phyloP scores from a whole-genome alignment of 1,140 invertebrate species.

The Penaeus japonicus region DNA sequence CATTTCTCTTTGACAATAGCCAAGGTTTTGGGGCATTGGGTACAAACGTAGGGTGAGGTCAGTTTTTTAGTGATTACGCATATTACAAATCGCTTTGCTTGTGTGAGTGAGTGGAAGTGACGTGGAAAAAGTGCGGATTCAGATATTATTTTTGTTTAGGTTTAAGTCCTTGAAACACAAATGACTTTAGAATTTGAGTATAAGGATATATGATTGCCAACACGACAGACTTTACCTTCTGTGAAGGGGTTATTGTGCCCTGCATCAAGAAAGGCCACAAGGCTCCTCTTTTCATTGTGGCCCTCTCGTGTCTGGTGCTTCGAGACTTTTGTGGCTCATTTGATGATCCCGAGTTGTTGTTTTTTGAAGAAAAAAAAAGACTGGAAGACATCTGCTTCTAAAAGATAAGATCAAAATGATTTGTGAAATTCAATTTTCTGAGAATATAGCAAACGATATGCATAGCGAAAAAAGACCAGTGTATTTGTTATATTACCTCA shows the following conservation, averaged over 20 bases:
- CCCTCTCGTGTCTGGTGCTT: neutral
- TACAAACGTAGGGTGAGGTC: conserved; percentile 35
- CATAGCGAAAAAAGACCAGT: no score
- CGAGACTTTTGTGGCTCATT: neutral
- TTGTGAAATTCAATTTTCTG: no score
- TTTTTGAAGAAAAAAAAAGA: no score
- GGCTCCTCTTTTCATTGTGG: no score
- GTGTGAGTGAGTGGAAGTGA: conserved; percentile 1
- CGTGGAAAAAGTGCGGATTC: neutral
- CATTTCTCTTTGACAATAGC: neutral
- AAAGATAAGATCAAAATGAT: no score
- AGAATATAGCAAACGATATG: no score
- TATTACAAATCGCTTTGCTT: conserved; percentile 10
- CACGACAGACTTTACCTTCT: conserved; percentile 37
- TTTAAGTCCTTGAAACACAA: conserved; percentile 2
- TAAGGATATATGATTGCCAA: conserved; percentile 24
- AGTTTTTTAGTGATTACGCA: conserved; percentile 28
- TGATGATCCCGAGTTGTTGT: no score
- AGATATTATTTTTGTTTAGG: conserved; percentile 24
- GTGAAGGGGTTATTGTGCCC: conserved; percentile 42
- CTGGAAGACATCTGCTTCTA: no score
- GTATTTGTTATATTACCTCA: no score
- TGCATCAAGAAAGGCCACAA: neutral
- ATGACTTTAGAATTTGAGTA: neutral
- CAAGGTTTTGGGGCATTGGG: conserved; percentile 11